Evolutionary conservation across 2,888 invertebrate genomes (phyloP).

Genomic region (Chrysotoxum bicinctum): DNA sequence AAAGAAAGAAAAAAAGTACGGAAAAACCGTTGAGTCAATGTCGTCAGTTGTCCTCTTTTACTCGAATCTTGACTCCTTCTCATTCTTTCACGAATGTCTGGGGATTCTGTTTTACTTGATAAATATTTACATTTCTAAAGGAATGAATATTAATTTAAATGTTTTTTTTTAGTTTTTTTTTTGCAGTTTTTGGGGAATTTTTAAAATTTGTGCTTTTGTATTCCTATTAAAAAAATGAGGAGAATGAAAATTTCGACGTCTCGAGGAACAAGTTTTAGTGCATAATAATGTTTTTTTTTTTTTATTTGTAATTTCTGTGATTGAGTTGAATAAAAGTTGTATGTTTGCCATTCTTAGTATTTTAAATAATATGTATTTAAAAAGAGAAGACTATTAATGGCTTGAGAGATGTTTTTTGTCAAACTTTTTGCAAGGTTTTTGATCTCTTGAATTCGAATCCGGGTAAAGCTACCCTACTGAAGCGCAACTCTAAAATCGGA

Average conservation of each 20-base stretch:
- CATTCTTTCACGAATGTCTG: not conserved
- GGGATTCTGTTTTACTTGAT: not conserved
- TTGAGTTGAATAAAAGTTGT: not conserved
- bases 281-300: not conserved
- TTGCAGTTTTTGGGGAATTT: conserved; percentile 30
- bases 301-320: not conserved
- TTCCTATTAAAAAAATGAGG: too few species aligned
- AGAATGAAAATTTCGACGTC: not conserved
- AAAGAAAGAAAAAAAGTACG: not conserved
- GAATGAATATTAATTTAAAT: conserved; percentile 66
- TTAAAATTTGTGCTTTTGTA: conserved; percentile 8
- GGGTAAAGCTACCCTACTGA: too few species aligned
- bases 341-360: not conserved
- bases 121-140: conserved; percentile 3
- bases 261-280: not conserved
- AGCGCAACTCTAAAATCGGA: too few species aligned
- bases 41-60: not conserved
- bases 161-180: conserved; percentile 52
- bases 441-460: too few species aligned
- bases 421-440: too few species aligned
- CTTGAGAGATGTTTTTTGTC: too few species aligned
- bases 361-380: too few species aligned
- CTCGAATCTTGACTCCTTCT: not conserved
- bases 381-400: too few species aligned
- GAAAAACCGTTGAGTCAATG: not conserved